Evolutionary conservation across 2,113 vertebrate genomes (phyloP), one percentile per base, ranked within the genome.

Genomic region (Hippopotamus amphibius): DNA sequence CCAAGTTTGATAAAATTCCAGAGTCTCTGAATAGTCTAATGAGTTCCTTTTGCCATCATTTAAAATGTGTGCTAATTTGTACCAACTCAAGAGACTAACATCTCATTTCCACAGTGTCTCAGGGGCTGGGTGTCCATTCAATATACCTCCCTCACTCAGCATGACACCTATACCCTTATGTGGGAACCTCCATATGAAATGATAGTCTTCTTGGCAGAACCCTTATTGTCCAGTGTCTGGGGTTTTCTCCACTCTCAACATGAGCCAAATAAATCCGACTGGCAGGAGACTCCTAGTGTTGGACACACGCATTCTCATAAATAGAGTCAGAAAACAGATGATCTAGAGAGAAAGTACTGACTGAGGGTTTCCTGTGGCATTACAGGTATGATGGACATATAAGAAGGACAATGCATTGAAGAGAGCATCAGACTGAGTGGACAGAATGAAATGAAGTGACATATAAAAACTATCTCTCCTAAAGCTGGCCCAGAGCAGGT

Each of bases 51-150:
- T 87, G 43, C 46, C 69, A 66, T 96, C 87, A 84, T 84, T 96
- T 96, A 92, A 97, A 97, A 94, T 93, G 61, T 80, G 33, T 92
- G 68, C 59, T 93, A 96, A 97, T 79, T 95, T 96, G 89, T 43
- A 95, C 43, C 74, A 92, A 93, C 72, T 95, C 68, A 93, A 87
- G 82, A 95, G 86, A 97, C 88, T 94, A 94, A 68, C 30, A 80
- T 97, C 66, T 95, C 46, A 71, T 97, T 97, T 97, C 28, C 77
- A 87, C 30, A 85, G 26, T 89, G 43, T 79, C n/a, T 91, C 76
- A 50, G 33, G 53, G 82, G 21, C 43, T 83, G 37, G 66, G 30
- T 48, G 12, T 83, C 68, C 33, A 87, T 84, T 93, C 74, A 84
- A 13, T 83, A 37, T 59, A 50, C 12, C 28, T 76, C 17, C 14